phyloP scores from a whole-genome alignment of 2,888 invertebrate species.

The Venustoraphidia nigricollis region DNA sequence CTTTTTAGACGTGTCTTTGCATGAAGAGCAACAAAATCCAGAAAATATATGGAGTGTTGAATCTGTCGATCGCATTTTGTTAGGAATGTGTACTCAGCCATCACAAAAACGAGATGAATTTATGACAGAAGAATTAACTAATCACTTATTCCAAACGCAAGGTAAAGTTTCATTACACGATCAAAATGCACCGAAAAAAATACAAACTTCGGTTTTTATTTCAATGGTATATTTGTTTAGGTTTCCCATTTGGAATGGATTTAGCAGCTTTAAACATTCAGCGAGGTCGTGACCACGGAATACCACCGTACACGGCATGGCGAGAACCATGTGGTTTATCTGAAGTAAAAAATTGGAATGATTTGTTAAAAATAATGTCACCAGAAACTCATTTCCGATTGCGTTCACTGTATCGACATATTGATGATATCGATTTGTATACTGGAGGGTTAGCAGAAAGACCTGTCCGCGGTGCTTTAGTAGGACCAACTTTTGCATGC shows the following conservation, averaged over 20 bases:
- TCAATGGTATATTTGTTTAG: conserved; percentile 14
- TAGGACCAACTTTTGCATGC: conserved; percentile 79
- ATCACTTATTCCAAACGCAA: conserved; percentile 65
- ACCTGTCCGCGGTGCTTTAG: conserved; percentile 61
- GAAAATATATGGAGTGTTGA: conserved; percentile 61
- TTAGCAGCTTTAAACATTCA: conserved; percentile 80
- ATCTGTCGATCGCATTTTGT: conserved; percentile 60
- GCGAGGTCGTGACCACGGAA: conserved; percentile 73
- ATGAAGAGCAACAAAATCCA: conserved; percentile 55
- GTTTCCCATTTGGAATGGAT: conserved; percentile 65
- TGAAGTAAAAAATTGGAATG: conserved; percentile 48
- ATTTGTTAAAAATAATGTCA: conserved; percentile 52
- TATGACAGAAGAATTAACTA: conserved; percentile 64
- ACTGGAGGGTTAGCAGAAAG: conserved; percentile 71
- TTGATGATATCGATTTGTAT: conserved; percentile 74
- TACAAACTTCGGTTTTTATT: not conserved
- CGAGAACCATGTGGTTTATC: conserved; percentile 62
- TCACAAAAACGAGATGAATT: conserved; percentile 69
- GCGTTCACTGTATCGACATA: conserved; percentile 36
- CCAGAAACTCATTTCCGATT: conserved; percentile 45
- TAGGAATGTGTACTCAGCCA: conserved; percentile 63
- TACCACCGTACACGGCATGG: conserved; percentile 67
- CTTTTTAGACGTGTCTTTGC: conserved; percentile 57
- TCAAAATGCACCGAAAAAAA: not conserved
- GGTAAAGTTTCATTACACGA: conserved; percentile 14